These are phyloP conservation scores for Holothuria scabra DNA, from an alignment of 53 echinoderm and acorn worm species.

Conservation along the genomic window DNA sequence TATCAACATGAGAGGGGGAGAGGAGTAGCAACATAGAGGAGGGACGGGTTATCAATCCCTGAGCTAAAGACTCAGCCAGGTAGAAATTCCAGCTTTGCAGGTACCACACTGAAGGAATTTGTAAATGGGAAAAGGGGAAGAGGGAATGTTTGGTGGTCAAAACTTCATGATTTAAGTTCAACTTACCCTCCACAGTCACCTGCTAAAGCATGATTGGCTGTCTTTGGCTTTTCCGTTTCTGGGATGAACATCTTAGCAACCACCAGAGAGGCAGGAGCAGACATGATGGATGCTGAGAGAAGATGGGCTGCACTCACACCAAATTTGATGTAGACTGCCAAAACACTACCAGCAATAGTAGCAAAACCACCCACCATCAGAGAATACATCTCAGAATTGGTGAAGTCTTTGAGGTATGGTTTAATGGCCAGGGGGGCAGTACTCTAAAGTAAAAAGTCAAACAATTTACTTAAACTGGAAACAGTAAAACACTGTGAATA, in stretches of 20 bases:
- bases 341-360: slow-evolving; percentile 95
- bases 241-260: slow-evolving; percentile 91
- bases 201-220: slow-evolving; percentile 53
- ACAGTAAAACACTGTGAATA: too few relatives aligned
- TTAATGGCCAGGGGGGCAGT: slow-evolving; percentile 97
- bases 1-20: too few relatives aligned
- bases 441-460: slow-evolving; percentile 63
- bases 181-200: slow-evolving; percentile 9
- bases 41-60: too few relatives aligned
- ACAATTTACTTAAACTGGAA: too few relatives aligned
- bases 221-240: slow-evolving; percentile 80
- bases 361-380: slow-evolving; percentile 89
- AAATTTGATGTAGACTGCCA: slow-evolving; percentile 92
- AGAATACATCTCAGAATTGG: slow-evolving; percentile 84
- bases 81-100: too few relatives aligned
- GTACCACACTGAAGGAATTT: too few relatives aligned
- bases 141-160: too few relatives aligned
- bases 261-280: slow-evolving; percentile 95
- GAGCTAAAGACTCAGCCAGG: too few relatives aligned
- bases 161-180: too few relatives aligned
- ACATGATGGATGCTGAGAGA: slow-evolving; percentile 96
- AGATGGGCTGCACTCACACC: slow-evolving; percentile 92
- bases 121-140: too few relatives aligned
- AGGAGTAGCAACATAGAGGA: too few relatives aligned
- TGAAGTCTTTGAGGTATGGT: slow-evolving; percentile 91